A percentile compares a stretch with the other conserved stretches of the same genome.
phyloP scores from a whole-genome alignment of 1,140 invertebrate species.

The Latrodectus geometricus region DNA sequence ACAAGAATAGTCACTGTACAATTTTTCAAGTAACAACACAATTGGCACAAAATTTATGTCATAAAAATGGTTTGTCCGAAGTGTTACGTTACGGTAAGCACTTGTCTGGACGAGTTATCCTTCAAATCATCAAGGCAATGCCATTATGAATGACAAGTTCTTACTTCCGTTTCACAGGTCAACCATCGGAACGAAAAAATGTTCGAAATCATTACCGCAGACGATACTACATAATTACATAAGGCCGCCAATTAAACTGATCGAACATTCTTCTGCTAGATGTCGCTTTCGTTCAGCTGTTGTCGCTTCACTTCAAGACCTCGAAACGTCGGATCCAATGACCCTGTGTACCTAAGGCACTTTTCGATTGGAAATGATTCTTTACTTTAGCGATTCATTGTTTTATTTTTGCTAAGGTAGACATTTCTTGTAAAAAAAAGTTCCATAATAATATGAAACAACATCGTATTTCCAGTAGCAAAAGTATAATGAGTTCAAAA shows the following conservation, averaged over 20 bases:
- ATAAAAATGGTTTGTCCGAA: slow-evolving; percentile 21
- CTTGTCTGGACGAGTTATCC: not conserved
- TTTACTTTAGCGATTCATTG: too few relatives aligned
- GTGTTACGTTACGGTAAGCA: not conserved
- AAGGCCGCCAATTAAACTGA: not conserved
- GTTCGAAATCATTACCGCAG: not conserved
- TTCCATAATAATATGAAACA: too few relatives aligned
- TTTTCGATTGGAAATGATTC: too few relatives aligned
- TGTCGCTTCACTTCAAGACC: not conserved
- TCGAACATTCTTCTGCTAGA: not conserved
- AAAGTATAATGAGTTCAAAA: too few relatives aligned
- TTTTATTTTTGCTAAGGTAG: too few relatives aligned
- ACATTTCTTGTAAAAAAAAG: too few relatives aligned
- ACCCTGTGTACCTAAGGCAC: not conserved
- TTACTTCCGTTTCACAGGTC: not conserved
- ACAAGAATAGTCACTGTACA: not conserved
- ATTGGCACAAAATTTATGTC: slow-evolving; percentile 48
- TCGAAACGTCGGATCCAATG: not conserved
- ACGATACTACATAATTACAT: not conserved
- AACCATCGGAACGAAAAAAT: not conserved
- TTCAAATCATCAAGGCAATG: not conserved
- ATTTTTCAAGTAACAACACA: slow-evolving; percentile 5
- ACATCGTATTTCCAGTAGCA: too few relatives aligned
- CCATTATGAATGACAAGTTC: not conserved
- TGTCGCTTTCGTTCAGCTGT: not conserved